These are phyloP conservation scores for Cerastis leucographa DNA, from an alignment of 2,888 invertebrate genomes.

Conservation along the genomic window DNA sequence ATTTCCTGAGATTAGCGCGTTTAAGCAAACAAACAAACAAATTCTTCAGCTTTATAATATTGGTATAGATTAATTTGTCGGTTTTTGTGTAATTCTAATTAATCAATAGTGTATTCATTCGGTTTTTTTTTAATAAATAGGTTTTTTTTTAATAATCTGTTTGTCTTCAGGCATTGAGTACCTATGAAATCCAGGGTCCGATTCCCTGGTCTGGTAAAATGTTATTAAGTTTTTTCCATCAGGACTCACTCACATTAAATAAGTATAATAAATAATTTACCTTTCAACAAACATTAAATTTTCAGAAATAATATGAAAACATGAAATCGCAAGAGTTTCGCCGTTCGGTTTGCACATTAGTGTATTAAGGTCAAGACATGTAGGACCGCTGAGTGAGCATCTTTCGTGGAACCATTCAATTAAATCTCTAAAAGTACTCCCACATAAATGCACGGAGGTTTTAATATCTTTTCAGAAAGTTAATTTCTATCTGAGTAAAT, in stretches of 20 bases:
- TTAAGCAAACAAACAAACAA: too few species aligned
- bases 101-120: too few species aligned
- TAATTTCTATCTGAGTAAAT: slow-evolving; percentile 35
- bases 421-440: slow-evolving; percentile 65
- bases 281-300: neutral
- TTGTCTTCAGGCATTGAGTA: neutral
- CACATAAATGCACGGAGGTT: slow-evolving; percentile 59
- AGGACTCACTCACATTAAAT: neutral
- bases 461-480: slow-evolving; percentile 36
- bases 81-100: too few species aligned
- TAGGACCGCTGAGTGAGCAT: slow-evolving; percentile 42
- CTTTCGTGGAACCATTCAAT: slow-evolving; percentile 71
- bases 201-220: neutral
- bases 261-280: too few species aligned
- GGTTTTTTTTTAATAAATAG: neutral
- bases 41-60: too few species aligned
- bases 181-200: neutral
- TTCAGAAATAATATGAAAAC: slow-evolving; percentile 2
- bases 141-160: neutral
- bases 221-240: neutral
- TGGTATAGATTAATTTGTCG: too few species aligned
- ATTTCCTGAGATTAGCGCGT: too few species aligned
- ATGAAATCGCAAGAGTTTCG: slow-evolving; percentile 20
- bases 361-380: slow-evolving; percentile 62
- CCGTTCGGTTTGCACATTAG: slow-evolving; percentile 38